phyloP scores from a whole-genome alignment of 2,113 vertebrate species.

The Lucifuga dentata region DNA sequence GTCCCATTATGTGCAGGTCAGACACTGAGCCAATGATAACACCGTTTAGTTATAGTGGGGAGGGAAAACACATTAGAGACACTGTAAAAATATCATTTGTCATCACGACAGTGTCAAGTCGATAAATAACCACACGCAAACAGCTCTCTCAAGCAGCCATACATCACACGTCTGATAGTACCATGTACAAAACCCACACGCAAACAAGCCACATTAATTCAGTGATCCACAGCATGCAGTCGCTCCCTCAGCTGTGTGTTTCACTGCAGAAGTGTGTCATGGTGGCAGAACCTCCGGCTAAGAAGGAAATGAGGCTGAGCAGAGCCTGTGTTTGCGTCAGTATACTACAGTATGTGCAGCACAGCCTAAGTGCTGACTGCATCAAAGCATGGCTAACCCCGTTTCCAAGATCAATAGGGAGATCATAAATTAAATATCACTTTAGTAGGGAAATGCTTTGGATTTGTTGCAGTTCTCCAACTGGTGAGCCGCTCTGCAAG shows the following conservation, averaged over 20 bases:
- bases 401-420: conserved; percentile 65
- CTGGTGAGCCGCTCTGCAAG: conserved; percentile 11
- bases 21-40: conserved; percentile 42
- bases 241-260: conserved; percentile 35
- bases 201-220: conserved; percentile 29
- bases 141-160: conserved; percentile 42
- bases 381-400: conserved; percentile 66
- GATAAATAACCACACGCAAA: conserved; percentile 57
- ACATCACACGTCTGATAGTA: conserved; percentile 46
- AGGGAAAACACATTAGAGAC: conserved; percentile 26
- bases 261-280: conserved; percentile 52
- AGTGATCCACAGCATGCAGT: conserved; percentile 25
- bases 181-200: conserved; percentile 21
- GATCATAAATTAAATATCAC: conserved; percentile 76
- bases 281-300: conserved; percentile 51
- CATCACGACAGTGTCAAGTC: conserved; percentile 42
- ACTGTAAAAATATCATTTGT: conserved; percentile 53
- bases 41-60: conserved; percentile 17
- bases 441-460: conserved; percentile 38
- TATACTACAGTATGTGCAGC: conserved; percentile 48
- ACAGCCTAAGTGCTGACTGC: conserved; percentile 30
- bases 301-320: conserved; percentile 67
- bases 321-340: conserved; percentile 51
- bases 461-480: conserved; percentile 32
- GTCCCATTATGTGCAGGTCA: conserved; percentile 21